Evolutionary conservation across 2,888 invertebrate species (phyloP).

Genomic region (Harpagoxenus sublaevis): DNA sequence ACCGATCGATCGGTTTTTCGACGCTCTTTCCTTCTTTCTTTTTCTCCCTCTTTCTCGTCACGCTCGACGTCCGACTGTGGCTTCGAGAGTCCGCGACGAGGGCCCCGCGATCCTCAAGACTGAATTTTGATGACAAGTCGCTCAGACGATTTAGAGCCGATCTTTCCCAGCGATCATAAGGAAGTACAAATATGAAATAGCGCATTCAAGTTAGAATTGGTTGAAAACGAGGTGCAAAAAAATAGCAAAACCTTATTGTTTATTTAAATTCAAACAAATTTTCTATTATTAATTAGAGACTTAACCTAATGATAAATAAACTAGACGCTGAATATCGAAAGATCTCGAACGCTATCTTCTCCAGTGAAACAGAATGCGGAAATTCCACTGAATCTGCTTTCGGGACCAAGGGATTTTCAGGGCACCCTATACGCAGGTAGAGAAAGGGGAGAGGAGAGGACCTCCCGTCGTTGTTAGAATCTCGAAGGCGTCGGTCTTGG

Average conservation of each 20-base stretch:
- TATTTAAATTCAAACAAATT: neutral
- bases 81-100: conserved; percentile 9
- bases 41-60: conserved; percentile 21
- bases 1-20: conserved; percentile 52
- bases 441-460: neutral
- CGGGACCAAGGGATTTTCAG: neutral
- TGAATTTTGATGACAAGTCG: conserved; percentile 11
- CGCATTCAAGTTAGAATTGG: neutral
- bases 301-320: neutral
- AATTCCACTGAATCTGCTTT: neutral
- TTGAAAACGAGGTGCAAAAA: neutral
- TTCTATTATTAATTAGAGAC: neutral
- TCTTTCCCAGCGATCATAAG: neutral
- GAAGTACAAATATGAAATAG: neutral
- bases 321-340: neutral
- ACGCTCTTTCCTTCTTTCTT: conserved; percentile 23
- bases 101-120: conserved; percentile 7
- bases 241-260: neutral
- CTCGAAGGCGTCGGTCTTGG: conserved; percentile 44
- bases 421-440: conserved; percentile 10
- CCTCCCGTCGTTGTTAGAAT: conserved; percentile 40
- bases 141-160: neutral
- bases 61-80: conserved; percentile 27
- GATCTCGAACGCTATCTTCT: neutral
- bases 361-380: neutral